These are phyloP conservation scores for Hippoglossus stenolepis DNA, from an alignment of 2,113 vertebrate genomes.

Conservation along the genomic window DNA sequence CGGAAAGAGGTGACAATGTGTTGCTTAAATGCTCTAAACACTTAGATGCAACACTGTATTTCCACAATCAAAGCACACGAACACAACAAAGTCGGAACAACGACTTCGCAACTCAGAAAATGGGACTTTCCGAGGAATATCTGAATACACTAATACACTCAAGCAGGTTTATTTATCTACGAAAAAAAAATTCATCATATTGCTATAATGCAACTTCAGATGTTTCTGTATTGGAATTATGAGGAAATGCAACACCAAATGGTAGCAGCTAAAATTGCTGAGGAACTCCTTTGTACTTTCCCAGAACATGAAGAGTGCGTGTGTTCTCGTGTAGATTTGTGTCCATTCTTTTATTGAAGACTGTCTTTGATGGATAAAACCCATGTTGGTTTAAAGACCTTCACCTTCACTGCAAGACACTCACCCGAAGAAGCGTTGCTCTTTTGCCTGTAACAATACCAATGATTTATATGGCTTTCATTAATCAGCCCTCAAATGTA, in stretches of 20 bases:
- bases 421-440: conserved; percentile 10
- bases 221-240: background rate
- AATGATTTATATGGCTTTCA: conserved; percentile 41
- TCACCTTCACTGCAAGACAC: background rate
- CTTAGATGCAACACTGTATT: no score
- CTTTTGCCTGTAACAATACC: conserved; percentile 34
- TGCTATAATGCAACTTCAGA: background rate
- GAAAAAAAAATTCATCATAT: no score
- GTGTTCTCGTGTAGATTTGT: background rate
- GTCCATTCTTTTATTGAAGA: conserved; percentile 9
- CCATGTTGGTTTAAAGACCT: conserved; percentile 11
- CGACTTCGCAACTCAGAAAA: no score
- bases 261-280: no score
- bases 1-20: no score
- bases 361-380: conserved; percentile 11
- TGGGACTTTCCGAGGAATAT: no score
- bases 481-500: conserved; percentile 53
- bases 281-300: no score
- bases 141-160: background rate
- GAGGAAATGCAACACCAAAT: no score
- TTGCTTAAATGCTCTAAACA: no score
- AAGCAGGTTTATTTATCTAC: background rate
- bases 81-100: no score
- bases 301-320: conserved; percentile 1
- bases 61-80: no score